phyloP scores from a whole-genome alignment of 2,113 vertebrate genomes.

The Cryptomyrus ogoouensis region DNA sequence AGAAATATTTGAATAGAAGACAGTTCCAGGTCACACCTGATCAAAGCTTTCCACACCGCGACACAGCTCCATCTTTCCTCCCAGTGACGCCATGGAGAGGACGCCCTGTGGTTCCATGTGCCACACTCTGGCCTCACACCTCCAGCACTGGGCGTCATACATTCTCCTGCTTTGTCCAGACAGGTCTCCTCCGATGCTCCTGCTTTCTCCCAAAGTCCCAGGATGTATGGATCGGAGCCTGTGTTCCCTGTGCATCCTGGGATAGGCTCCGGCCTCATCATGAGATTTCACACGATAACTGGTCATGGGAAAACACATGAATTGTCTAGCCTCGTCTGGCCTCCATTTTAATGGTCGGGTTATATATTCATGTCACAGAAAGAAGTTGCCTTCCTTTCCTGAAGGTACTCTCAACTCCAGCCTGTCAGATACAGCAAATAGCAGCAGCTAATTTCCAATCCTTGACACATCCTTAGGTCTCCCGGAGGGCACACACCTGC shows the following conservation, averaged over 20 bases:
- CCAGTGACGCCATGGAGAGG: neutral
- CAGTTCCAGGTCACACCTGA: neutral
- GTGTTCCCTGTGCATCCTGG: neutral
- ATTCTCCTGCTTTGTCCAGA: neutral
- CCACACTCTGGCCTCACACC: neutral
- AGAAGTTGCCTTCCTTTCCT: neutral
- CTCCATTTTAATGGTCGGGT: neutral
- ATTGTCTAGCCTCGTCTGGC: neutral
- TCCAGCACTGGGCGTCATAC: neutral
- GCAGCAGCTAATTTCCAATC: neutral
- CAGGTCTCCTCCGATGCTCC: too few relatives aligned
- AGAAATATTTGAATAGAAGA: too few relatives aligned
- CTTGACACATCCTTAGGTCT: neutral
- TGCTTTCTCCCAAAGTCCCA: too few relatives aligned
- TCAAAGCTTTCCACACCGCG: neutral
- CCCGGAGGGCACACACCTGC: neutral
- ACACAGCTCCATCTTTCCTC: neutral
- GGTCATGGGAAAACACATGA: neutral
- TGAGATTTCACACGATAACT: neutral
- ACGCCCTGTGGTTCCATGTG: neutral
- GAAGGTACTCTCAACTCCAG: neutral
- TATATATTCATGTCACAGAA: neutral
- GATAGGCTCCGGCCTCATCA: neutral
- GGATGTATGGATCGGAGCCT: neutral
- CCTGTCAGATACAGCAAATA: neutral